Base-by-base conservation (phyloP, 2,113 vertebrate species). In the Clinocottus analis region DNA sequence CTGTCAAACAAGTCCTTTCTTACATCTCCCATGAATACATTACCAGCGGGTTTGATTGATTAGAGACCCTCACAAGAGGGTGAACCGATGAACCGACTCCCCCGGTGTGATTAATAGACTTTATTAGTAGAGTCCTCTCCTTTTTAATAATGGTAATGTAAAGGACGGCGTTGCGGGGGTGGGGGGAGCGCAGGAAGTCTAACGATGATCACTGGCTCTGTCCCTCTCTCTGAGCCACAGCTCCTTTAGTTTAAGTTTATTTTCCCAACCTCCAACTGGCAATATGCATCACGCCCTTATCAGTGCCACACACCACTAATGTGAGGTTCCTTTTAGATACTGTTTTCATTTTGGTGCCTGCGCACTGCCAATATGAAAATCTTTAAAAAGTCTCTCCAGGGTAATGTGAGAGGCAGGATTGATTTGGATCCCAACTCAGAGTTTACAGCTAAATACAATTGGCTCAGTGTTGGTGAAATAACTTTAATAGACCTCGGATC, bases 61-160 rank as follows among this genome's bases (percentile, higher is more conserved):
- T 94, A 93, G 90, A 91, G 91, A 93, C 90, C 90, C 91, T 90
- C 77, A 43, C 80, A 67, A 91, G 89, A 93, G 90, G 90, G 91
- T 88, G 91, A 93, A 89, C 91, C 85, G 77, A 91, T 93, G 91
- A 93, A 93, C 92, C 87, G 76, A 87, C 91, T 94, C 91, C 92
- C 91, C 89, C 58, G 79, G 91, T 85, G 93, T 94, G 94, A 95
- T 94, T 94, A 95, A 95, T 95, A 93, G 94, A 94, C 92, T 95
- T 95, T 95, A 95, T 95, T 94, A 95, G 94, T 77, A 93, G 92
- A 94, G 89, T 92, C 87, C 87, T 91, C 89, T 94, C 90, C 85
- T 91, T 93, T 93, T 94, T 92, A 93, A 94, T 94, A 94, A 94
- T 93, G 91, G 86, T 92, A 93, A 94, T 94, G 94, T 93, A 92